phyloP scores from a whole-genome alignment of 2,888 invertebrate genomes.

The Urechis unicinctus region DNA sequence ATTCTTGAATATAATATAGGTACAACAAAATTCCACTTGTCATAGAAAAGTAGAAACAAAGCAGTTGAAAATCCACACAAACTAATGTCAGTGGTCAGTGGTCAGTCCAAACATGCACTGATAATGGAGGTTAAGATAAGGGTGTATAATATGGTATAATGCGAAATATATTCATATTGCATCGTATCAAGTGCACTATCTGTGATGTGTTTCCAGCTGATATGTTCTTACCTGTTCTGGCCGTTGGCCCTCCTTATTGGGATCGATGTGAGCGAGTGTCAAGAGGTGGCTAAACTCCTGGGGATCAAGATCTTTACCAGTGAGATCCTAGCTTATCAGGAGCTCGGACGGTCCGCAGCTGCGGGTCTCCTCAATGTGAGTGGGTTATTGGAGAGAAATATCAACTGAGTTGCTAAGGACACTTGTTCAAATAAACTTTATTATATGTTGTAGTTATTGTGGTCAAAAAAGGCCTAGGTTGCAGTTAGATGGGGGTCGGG shows the following conservation, averaged over 20 bases:
- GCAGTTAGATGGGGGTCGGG: no score
- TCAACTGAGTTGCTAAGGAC: neutral
- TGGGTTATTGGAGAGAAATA: neutral
- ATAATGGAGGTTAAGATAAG: no score
- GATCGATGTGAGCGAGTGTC: constrained; percentile 21
- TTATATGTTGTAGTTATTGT: neutral
- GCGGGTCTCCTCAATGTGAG: constrained; percentile 1
- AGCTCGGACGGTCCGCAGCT: neutral
- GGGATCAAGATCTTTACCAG: constrained; percentile 15
- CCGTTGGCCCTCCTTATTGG: constrained; percentile 26
- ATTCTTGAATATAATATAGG: neutral
- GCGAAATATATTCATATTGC: no score
- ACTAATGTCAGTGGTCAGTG: no score
- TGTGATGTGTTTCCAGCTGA: constrained; percentile 18
- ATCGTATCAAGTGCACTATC: no score
- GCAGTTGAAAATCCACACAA: no score
- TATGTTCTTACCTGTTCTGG: constrained; percentile 26
- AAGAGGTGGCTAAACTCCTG: constrained; percentile 18
- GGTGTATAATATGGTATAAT: no score
- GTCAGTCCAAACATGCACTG: no score
- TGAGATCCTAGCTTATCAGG: constrained; percentile 15
- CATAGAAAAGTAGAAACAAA: no score
- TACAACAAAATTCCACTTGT: neutral
- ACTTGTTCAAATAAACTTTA: neutral
- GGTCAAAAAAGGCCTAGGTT: no score